Base-by-base conservation (phyloP, 2,888 invertebrate genomes). In the Lasioglossum leucozonium region DNA sequence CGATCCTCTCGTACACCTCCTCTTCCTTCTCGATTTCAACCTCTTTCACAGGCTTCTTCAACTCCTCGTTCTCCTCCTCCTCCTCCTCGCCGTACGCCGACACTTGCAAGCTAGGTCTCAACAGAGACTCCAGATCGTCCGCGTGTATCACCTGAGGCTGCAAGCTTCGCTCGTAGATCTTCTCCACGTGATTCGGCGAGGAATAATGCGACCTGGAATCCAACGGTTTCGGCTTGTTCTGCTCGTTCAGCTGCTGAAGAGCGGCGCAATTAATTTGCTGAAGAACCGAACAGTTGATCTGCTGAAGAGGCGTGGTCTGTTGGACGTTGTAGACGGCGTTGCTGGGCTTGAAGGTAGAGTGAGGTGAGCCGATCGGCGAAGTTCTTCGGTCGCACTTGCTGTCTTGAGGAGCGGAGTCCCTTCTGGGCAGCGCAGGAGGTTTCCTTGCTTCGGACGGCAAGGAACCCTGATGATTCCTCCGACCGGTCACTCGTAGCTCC, bases 61-160 rank as follows among this genome's bases (percentile, higher is more conserved):
- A 13, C 4, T 34, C 62, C 16, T 16, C 62, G n/a, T n/a, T n/a
- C 16, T 65, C 30, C 34, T 93, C 93, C 4, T 34, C 62, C 16
- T 16, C 62, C 16, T 65, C 30, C 34, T 93, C 93, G 34, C 93
- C 93, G 83, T 94, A 94, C 78, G 93, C 92, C 34, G 93, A 94
- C 40, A 91, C 89, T 37, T 90, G 90, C 65, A 88, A 76, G 10
- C 87, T 84, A 47, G 94, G 92, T 67, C 91, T 90, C 2, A 93
- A 87, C 18, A 94, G 86, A 72, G 93, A 92, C 69, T 93, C 91
- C n/a, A 93, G 90, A 86, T 93, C 91, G 62, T 94, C 91, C n/a
- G 92, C 90, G 81, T 93, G 93, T 69, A 94, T 93, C 76, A 93
- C 93, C 69, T 92, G 91, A 16, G 93, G 91, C 79, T 93, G 92